A percentile compares a stretch with the other conserved stretches of the same genome.
Evolutionary conservation across 2,797 vertebrate species (phyloP).

Genomic region (Sebastes ruberrimus): DNA sequence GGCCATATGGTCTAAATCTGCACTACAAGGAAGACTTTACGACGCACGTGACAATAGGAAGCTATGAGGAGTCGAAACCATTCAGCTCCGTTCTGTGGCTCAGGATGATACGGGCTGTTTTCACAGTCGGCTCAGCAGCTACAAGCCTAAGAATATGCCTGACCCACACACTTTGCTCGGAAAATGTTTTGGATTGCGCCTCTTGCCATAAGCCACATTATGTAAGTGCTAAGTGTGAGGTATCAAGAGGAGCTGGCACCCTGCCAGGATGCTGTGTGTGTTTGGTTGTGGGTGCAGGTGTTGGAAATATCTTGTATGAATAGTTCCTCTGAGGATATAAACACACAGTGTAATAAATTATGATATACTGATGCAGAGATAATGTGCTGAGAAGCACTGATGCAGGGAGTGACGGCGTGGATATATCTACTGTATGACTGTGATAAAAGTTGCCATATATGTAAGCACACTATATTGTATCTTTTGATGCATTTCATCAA

Average conservation of each 20-base stretch:
- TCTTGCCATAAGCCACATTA: constrained; percentile 73
- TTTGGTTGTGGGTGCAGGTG: constrained; percentile 57
- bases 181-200: constrained; percentile 59
- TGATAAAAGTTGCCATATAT: neutral
- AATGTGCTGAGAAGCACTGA: constrained; percentile 13
- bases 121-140: constrained; percentile 60
- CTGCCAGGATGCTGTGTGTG: constrained; percentile 39
- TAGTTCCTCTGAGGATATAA: constrained; percentile 54
- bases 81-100: constrained; percentile 45
- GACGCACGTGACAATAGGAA: constrained; percentile 19
- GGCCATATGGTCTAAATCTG: constrained; percentile 69
- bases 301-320: constrained; percentile 61
- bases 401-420: constrained; percentile 1
- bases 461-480: neutral
- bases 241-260: constrained; percentile 48
- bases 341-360: constrained; percentile 42
- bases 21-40: constrained; percentile 49
- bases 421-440: neutral
- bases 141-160: constrained; percentile 65
- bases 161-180: constrained; percentile 65
- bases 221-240: constrained; percentile 69
- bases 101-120: constrained; percentile 55
- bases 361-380: constrained; percentile 45
- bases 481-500: neutral
- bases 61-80: constrained; percentile 35